Base-by-base conservation (phyloP, 2,113 vertebrate genomes). In the Thomomys bottae region DNA sequence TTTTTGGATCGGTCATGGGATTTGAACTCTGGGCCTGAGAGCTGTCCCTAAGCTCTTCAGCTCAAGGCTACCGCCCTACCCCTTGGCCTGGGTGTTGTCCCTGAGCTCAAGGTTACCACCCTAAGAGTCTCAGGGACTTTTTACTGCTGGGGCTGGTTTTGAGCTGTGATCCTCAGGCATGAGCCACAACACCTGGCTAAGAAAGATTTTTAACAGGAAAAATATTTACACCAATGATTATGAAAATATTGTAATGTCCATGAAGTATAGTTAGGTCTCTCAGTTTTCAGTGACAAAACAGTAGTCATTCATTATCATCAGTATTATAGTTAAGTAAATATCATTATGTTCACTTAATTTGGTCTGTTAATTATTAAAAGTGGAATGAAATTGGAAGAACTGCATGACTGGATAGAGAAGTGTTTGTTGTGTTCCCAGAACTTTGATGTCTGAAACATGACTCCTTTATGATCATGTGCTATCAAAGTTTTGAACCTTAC, bases 401-500 rank as follows among this genome's bases (percentile, higher is more conserved):
- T 96, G 89, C 95, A 94, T 93, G 93, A 59, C 9, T 49, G 82
- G 61, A 32, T 36, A 10, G 1, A 66, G 34, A 23, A 59, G 14
- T 49, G 26, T 78, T 45, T 79, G 63, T 54, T 54, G 49, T 54
- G 49, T 89, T 77, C 54, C 88, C 92, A 38, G 9, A 34, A 91
- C 42, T 84, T 79, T 81, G 85, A 20, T 9, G 95, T 95, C 76
- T 89, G 21, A 95, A 85, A 61, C 92, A 82, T 66, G 24, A 17
- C 72, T 84, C 54, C 14, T 87, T 89, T 36, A 5, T 38, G 64
- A 63, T 77, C 63, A 68, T 1, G 9, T 92, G 38, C 81, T 45
- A 45, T 85, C 88, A 95, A 95, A 24, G 54, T 78, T 79, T 59
- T 57, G 1, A 54, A 84, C 70, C 26, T 96, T 73, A 77, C 40